phyloP scores from a whole-genome alignment of 2,113 vertebrate species.

The Ochotona princeps region DNA sequence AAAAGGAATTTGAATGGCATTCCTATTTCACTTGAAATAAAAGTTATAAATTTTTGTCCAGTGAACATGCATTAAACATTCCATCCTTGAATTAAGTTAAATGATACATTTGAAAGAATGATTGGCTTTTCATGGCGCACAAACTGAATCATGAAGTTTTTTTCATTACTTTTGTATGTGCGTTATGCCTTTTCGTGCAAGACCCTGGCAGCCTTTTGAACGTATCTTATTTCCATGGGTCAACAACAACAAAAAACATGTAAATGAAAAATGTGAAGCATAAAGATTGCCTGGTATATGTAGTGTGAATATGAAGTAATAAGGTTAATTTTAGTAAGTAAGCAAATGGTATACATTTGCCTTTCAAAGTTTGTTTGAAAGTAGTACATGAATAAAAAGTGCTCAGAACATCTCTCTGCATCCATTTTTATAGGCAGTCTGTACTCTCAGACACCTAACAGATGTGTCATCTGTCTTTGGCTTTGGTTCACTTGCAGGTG shows the following conservation, averaged over 20 bases:
- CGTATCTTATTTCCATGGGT: slow-evolving; percentile 34
- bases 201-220: neutral
- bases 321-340: slow-evolving; percentile 32
- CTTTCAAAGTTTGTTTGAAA: slow-evolving; percentile 45
- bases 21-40: slow-evolving; percentile 38
- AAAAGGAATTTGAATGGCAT: slow-evolving; percentile 11
- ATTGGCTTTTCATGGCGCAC: neutral
- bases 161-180: neutral
- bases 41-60: slow-evolving; percentile 18
- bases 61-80: neutral
- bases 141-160: neutral
- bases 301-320: slow-evolving; percentile 26
- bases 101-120: slow-evolving; percentile 39
- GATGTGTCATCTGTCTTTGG: slow-evolving; percentile 27
- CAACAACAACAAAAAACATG: slow-evolving; percentile 9
- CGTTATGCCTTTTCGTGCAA: neutral
- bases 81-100: slow-evolving; percentile 41
- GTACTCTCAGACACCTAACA: slow-evolving; percentile 16
- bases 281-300: neutral
- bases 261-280: neutral
- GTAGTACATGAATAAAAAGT: neutral
- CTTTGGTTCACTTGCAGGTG: neutral
- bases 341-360: neutral
- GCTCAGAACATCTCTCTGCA: neutral
- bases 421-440: too few species aligned